Evolutionary conservation across 2,113 vertebrate species (phyloP).

Genomic region (Brachionichthys hirsutus): DNA sequence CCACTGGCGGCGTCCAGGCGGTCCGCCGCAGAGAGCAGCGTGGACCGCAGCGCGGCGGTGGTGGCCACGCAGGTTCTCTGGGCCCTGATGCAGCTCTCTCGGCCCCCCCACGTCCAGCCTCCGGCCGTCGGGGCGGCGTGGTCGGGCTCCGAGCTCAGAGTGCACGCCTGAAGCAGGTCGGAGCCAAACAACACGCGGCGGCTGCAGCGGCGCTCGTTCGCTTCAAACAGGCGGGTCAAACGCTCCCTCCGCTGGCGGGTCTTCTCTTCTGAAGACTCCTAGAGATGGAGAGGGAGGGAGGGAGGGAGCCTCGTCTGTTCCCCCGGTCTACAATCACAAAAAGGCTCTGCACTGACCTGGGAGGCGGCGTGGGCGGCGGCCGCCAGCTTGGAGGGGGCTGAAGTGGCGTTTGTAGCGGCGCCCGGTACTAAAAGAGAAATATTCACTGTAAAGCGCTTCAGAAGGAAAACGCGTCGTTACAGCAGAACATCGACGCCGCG

Average conservation of each 20-base stretch:
- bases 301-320: too few species aligned
- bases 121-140: slow-evolving; percentile 46
- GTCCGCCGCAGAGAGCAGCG: slow-evolving; percentile 71
- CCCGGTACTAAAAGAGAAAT: slow-evolving; percentile 3
- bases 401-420: slow-evolving; percentile 56
- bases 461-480: slow-evolving; percentile 3
- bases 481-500: neutral
- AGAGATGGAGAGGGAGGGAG: neutral
- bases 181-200: slow-evolving; percentile 85
- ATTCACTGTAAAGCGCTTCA: slow-evolving; percentile 32
- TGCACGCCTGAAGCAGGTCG: slow-evolving; percentile 84
- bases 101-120: slow-evolving; percentile 83
- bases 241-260: slow-evolving; percentile 84
- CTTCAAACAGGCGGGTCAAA: slow-evolving; percentile 81
- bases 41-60: slow-evolving; percentile 67
- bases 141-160: slow-evolving; percentile 60
- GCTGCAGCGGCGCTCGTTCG: slow-evolving; percentile 87
- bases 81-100: slow-evolving; percentile 75
- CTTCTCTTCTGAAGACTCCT: slow-evolving; percentile 89
- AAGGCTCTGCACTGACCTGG: slow-evolving; percentile 58
- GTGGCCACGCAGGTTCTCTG: slow-evolving; percentile 62
- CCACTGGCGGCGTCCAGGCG: slow-evolving; percentile 66
- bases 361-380: slow-evolving; percentile 24
- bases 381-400: slow-evolving; percentile 50
- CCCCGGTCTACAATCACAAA: neutral